These are phyloP conservation scores for Carabus problematicus DNA, from an alignment of 2,888 invertebrate species.

Conservation along the genomic window DNA sequence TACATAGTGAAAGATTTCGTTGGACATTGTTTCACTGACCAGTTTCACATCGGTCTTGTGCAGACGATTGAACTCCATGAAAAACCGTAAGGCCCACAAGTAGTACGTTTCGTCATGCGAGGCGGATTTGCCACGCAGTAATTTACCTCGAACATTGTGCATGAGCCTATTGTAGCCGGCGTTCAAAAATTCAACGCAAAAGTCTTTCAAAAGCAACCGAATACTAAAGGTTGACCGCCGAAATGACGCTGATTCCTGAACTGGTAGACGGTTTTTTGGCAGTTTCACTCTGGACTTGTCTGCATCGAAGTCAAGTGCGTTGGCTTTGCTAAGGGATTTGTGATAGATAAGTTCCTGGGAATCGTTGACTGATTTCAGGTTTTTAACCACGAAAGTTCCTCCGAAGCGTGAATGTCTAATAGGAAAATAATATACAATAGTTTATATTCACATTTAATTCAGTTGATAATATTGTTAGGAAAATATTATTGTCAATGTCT, in stretches of 20 bases:
- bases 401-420: slow-evolving; percentile 90
- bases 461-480: too few relatives aligned
- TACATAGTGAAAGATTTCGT: slow-evolving; percentile 91
- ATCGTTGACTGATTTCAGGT: slow-evolving; percentile 90
- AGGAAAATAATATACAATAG: not conserved
- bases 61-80: slow-evolving; percentile 95
- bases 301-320: slow-evolving; percentile 78
- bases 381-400: slow-evolving; percentile 90
- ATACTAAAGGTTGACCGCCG: slow-evolving; percentile 89
- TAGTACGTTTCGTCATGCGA: slow-evolving; percentile 93
- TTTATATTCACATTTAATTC: too few relatives aligned
- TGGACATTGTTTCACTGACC: slow-evolving; percentile 93
- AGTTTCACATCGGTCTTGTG: slow-evolving; percentile 87
- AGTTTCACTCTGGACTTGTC: slow-evolving; percentile 74
- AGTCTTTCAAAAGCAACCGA: slow-evolving; percentile 89
- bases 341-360: slow-evolving; percentile 88
- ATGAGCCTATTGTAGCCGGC: slow-evolving; percentile 94
- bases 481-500: too few relatives aligned
- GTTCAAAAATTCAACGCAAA: slow-evolving; percentile 91
- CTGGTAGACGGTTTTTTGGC: slow-evolving; percentile 79
- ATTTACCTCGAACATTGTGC: slow-evolving; percentile 81
- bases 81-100: slow-evolving; percentile 92
- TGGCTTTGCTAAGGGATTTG: slow-evolving; percentile 81
- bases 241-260: slow-evolving; percentile 69
- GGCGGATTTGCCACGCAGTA: slow-evolving; percentile 73